These are phyloP conservation scores for Hormaphis cornu DNA, from an alignment of 1,140 invertebrate genomes.

Conservation along the genomic window DNA sequence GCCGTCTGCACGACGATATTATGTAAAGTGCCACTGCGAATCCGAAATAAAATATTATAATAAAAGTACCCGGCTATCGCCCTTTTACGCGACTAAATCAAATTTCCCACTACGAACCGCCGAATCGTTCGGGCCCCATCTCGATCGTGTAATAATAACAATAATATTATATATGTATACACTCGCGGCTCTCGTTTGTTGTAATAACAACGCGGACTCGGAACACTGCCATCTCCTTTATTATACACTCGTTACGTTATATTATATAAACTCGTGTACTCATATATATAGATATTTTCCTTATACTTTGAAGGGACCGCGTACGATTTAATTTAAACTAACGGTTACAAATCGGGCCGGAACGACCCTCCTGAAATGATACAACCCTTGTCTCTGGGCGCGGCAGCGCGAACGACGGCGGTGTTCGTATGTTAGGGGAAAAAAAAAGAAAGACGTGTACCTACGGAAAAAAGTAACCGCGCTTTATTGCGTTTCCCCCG, in stretches of 20 bases:
- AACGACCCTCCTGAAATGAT: constrained; percentile 24
- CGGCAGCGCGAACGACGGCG: background rate
- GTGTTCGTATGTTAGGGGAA: background rate
- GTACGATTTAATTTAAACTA: constrained; percentile 31
- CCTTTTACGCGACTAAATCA: constrained; percentile 12
- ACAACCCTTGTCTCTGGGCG: constrained; percentile 9
- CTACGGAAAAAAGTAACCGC: constrained; percentile 21
- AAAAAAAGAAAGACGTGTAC: constrained; percentile 11
- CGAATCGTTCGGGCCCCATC: constrained; percentile 1
- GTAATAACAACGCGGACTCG: constrained; percentile 14
- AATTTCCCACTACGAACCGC: constrained; percentile 1
- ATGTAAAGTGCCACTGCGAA: background rate
- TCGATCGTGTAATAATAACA: no score
- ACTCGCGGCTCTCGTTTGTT: constrained; percentile 7
- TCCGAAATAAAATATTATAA: background rate
- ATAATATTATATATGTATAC: no score
- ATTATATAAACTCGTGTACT: background rate
- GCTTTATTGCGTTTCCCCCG: constrained; percentile 26
- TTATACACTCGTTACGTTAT: background rate
- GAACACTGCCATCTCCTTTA: no score
- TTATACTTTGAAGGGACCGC: background rate
- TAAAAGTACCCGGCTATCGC: background rate
- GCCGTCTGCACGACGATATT: no score
- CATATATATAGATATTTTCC: background rate
- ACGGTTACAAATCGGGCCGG: constrained; percentile 26